Evolutionary conservation across 1,140 invertebrate genomes (phyloP).

Genomic region (Teleogryllus occipitalis): DNA sequence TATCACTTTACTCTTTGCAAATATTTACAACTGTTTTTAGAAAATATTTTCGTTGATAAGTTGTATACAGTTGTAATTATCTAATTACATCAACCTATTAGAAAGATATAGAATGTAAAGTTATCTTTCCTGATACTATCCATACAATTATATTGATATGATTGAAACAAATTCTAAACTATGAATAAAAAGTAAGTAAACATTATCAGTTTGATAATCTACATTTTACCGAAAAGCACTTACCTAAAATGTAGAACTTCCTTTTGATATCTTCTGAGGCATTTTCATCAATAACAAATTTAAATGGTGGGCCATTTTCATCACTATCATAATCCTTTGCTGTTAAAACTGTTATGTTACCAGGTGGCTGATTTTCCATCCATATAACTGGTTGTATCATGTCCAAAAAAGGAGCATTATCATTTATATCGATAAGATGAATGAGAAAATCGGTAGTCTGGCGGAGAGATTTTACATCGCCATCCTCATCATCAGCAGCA

Average conservation of each 20-base stretch:
- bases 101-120: too few relatives aligned
- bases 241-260: conserved; percentile 54
- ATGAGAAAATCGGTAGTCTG: conserved; percentile 62
- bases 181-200: not conserved
- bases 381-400: conserved; percentile 70
- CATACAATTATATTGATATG: not conserved
- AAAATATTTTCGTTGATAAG: too few relatives aligned
- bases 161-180: not conserved
- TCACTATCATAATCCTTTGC: conserved; percentile 73
- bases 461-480: conserved; percentile 46
- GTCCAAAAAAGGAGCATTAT: conserved; percentile 78
- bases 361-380: conserved; percentile 65
- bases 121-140: not conserved
- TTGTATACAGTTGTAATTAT: too few relatives aligned
- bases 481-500: conserved; percentile 71
- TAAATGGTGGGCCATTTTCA: conserved; percentile 74
- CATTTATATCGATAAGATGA: conserved; percentile 74
- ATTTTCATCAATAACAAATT: conserved; percentile 56
- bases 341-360: conserved; percentile 55
- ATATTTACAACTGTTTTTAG: too few relatives aligned
- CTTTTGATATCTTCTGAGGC: conserved; percentile 56
- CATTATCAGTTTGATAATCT: too few relatives aligned
- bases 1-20: too few relatives aligned
- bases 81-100: too few relatives aligned
- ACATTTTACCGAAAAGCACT: not conserved